A percentile compares a stretch with the other conserved stretches of the same genome.
Evolutionary conservation across 2,888 invertebrate genomes (phyloP).

Genomic region (Beris morrisii): DNA sequence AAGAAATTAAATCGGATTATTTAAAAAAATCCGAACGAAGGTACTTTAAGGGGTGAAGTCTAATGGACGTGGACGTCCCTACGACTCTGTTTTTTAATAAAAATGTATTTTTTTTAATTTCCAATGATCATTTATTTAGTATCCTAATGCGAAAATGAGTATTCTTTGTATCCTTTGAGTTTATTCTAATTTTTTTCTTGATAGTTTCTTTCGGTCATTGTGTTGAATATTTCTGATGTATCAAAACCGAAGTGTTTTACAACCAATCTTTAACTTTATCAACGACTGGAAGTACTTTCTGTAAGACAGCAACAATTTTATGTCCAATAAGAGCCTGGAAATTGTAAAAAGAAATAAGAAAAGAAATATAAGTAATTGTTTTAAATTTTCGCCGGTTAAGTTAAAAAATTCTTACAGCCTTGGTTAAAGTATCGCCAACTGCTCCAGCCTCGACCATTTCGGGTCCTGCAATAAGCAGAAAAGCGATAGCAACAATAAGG

Average conservation of each 20-base stretch:
- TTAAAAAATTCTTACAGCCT: neutral
- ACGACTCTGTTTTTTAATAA: too few species aligned
- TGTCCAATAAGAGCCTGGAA: neutral
- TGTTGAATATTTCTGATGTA: neutral
- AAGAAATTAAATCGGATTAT: too few species aligned
- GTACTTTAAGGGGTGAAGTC: too few species aligned
- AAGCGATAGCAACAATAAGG: neutral
- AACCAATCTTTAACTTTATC: neutral
- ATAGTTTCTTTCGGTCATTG: neutral
- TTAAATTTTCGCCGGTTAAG: neutral
- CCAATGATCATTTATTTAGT: neutral
- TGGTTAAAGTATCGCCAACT: neutral
- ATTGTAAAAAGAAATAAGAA: neutral
- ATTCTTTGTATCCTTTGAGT: slow-evolving; percentile 3
- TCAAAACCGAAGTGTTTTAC: neutral
- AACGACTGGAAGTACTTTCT: neutral
- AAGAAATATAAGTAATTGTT: neutral
- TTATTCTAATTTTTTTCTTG: neutral
- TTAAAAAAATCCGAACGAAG: too few species aligned
- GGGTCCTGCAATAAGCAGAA: neutral
- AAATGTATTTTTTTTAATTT: neutral
- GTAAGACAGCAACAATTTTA: slow-evolving; percentile 1
- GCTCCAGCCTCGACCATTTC: slow-evolving; percentile 1
- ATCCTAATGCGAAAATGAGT: neutral
- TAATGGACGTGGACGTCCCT: too few species aligned